Evolutionary conservation across 2,888 invertebrate species (phyloP).

Genomic region (Drosophila phalerata): DNA sequence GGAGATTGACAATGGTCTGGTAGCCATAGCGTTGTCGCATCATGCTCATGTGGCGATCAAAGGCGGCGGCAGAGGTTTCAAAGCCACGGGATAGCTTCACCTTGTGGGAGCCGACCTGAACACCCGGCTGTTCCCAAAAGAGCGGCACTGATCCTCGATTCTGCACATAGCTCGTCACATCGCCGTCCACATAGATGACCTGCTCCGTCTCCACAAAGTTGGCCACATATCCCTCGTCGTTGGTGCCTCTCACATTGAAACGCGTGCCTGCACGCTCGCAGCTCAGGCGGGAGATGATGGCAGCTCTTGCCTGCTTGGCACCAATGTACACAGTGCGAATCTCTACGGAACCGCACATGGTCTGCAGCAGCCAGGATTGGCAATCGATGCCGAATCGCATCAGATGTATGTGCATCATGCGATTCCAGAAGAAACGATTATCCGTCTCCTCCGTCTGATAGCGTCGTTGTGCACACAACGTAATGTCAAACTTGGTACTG

Average conservation of each 20-base stretch:
- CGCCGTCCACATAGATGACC: constrained; percentile 96
- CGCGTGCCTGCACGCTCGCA: constrained; percentile 99
- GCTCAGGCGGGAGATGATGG: constrained; percentile 97
- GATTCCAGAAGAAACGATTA: constrained; percentile 99
- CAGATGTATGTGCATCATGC: constrained; percentile 97
- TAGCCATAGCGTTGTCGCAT: constrained; percentile 96
- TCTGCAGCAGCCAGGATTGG: constrained; percentile 95
- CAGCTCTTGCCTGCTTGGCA: constrained; percentile 96
- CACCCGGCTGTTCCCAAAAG: constrained; percentile 99
- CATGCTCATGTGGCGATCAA: constrained; percentile 94
- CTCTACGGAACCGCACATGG: constrained; percentile 99
- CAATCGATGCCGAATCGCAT: constrained; percentile 96
- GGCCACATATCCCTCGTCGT: constrained; percentile 99
- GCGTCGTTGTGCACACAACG: constrained; percentile 96
- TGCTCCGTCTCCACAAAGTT: constrained; percentile 99
- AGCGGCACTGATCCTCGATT: constrained; percentile 98
- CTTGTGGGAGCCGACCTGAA: constrained; percentile 99
- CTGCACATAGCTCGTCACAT: constrained; percentile 95
- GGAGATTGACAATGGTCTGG: constrained; percentile 95
- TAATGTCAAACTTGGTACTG: constrained; percentile 92
- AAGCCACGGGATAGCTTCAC: constrained; percentile 98
- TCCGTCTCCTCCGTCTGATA: constrained; percentile 93
- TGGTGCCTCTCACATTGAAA: constrained; percentile 99
- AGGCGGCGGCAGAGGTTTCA: constrained; percentile 97
- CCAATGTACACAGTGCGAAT: constrained; percentile 99